Evolutionary conservation across 2,797 vertebrate genomes (phyloP), one percentile per base, ranked within the genome.

Genomic region (Dendrocincla fuliginosa): DNA sequence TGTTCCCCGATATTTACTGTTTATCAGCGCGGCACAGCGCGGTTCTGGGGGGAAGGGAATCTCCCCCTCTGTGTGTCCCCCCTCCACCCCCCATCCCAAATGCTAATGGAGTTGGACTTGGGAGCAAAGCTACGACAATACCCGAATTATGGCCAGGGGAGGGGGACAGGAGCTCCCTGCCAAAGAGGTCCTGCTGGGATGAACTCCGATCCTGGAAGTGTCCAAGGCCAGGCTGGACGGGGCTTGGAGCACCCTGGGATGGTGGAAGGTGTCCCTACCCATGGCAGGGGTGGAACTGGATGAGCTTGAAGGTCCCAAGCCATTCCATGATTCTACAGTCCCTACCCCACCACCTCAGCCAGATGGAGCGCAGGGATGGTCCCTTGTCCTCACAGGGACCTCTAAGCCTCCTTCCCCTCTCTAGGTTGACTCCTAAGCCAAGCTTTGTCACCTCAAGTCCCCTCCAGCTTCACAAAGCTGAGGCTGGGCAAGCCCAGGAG

Each of bases 1-100:
- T 9, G 57, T 86, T 84, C 89, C 94, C 92, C 92, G 93, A 93
- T 94, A 95, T 87, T 97, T 95, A 87, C 93, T 88, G 95, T 95
- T 89, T 85, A 91, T 94, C 96, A 95, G 96, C 32, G 30, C 67
- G n/a, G 94, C 53, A 37, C 49, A 7, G 94, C 4, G 46, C 30
- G 1, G 92, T 96, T 39, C 75, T 67, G 67, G 84, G 89, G 67
- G 79, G 53, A 74, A 84, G 83, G 90, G 79, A 65, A 65, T 70
- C 93, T 80, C 47, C 56, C 89, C 56, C 75, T 83, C 75, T 3
- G 6, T 27, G 27, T 47, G 70, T 63, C 69, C 77, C 91, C 81
- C 79, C 74, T 19, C 22, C 18, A 67, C 60, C 50, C 91, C 77
- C 77, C 22, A 41, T 42, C 68, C 81, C 39, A 53, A 88, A 50